phyloP scores from a whole-genome alignment of 2,888 invertebrate genomes.

The Lysandra bellargus region DNA sequence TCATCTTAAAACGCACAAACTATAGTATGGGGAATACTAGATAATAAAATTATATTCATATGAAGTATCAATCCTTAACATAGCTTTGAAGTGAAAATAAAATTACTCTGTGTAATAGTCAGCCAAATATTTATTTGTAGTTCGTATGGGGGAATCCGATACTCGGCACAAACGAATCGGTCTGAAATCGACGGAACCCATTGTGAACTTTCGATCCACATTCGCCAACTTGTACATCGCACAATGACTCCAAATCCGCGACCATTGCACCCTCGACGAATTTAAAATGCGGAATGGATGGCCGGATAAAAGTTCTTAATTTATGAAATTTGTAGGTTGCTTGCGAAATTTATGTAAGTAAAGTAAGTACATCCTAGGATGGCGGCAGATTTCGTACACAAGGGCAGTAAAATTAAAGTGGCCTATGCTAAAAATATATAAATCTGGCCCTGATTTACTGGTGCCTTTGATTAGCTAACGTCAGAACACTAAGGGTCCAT shows the following conservation, averaged over 20 bases:
- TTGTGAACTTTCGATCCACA: conserved; percentile 24
- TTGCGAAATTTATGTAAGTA: neutral
- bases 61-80: too few relatives aligned
- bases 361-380: too few relatives aligned
- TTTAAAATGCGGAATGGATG: neutral
- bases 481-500: too few relatives aligned
- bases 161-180: conserved; percentile 52
- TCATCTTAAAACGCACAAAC: too few relatives aligned
- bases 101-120: conserved; percentile 52
- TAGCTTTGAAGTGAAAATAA: neutral
- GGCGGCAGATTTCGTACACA: too few relatives aligned
- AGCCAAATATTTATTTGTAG: conserved; percentile 64
- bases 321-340: neutral
- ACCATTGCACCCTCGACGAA: neutral
- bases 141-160: conserved; percentile 61
- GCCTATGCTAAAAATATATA: too few relatives aligned
- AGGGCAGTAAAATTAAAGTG: too few relatives aligned
- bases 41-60: too few relatives aligned
- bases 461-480: too few relatives aligned
- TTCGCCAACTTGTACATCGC: neutral
- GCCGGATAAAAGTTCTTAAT: neutral
- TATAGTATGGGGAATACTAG: too few relatives aligned
- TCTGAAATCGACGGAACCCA: conserved; percentile 40
- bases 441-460: too few relatives aligned
- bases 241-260: conserved; percentile 13